Base-by-base conservation (phyloP, 2,797 vertebrate species). In the Acanthurus lineatus region DNA sequence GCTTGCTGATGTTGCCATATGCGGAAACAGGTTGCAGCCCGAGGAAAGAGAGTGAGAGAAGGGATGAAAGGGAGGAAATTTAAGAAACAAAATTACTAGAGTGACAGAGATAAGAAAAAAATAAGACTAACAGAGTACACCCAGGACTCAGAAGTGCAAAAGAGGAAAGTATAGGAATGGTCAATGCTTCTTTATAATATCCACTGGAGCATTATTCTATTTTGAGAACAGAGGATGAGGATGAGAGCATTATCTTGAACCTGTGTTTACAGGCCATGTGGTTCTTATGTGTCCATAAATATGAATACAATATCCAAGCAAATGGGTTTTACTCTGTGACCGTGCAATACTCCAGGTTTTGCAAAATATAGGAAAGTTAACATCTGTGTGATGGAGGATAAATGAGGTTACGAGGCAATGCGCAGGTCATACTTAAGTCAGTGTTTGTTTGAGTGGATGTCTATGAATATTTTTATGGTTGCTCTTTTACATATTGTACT, bases 241-340 rank as follows among this genome's bases (percentile, higher is more conserved):
- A 89, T 85, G 73, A 84, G 53, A 51, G 47, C 73, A 76, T 91
- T 88, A 90, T 91, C 81, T 86, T 40, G 32, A 81, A 84, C 79
- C 80, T 70, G 49, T 75, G 79, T 88, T 82, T 83, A 78, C 79
- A 40, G 66, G n/a, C 47, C 32, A 32, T 35, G 5, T 77, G 83
- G 59, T 47, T 79, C 79, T 78, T 49, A 49, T 20, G 60, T 81
- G 86, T 86, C 86, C 79, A 83, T 88, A 85, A 92, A 90, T 89
- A 91, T 65, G 28, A 88, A 67, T 76, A 85, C 78, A 88, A 79
- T 83, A 87, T 75, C 87, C 44, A 25, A 74, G 76, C 65, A 89
- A 91, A 91, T 76, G 59, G 86, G 90, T 90, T 93, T 91, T 87
- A 81, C 66, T 77, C 52, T n/a, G 11, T 83, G 79, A 45, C 66